phyloP scores from a whole-genome alignment of 2,113 vertebrate genomes.

The Heteronetta atricapilla region DNA sequence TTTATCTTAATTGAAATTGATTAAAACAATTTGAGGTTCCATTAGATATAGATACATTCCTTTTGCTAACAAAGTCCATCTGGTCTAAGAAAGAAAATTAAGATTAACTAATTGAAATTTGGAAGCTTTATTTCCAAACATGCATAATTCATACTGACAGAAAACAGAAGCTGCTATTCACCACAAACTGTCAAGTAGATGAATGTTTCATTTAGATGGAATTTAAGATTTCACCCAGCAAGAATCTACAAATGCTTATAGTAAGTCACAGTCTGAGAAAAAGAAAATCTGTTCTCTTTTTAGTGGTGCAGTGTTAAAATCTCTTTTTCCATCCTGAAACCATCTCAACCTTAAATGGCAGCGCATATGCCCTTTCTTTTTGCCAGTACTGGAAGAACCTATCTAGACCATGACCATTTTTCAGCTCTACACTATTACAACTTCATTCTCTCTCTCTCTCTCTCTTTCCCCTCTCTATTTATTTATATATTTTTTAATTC shows the following conservation, averaged over 20 bases:
- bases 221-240: slow-evolving; percentile 73
- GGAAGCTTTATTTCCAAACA: slow-evolving; percentile 74
- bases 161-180: slow-evolving; percentile 79
- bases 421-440: background rate
- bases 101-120: slow-evolving; percentile 74
- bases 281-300: slow-evolving; percentile 54
- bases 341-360: slow-evolving; percentile 37
- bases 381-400: background rate
- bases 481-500: background rate
- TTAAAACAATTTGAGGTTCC: slow-evolving; percentile 74
- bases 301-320: slow-evolving; percentile 15
- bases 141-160: slow-evolving; percentile 78
- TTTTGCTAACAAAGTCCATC: slow-evolving; percentile 73
- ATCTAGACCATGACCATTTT: background rate
- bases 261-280: slow-evolving; percentile 51
- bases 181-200: slow-evolving; percentile 75
- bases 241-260: slow-evolving; percentile 65
- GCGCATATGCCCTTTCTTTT: background rate
- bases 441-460: background rate
- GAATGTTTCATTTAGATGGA: slow-evolving; percentile 76
- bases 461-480: no score
- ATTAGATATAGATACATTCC: slow-evolving; percentile 63
- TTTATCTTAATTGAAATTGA: slow-evolving; percentile 74
- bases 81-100: slow-evolving; percentile 75
- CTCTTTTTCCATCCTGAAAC: slow-evolving; percentile 5